Base-by-base conservation (phyloP, 2,888 invertebrate species). In the Catocala fraxini region DNA sequence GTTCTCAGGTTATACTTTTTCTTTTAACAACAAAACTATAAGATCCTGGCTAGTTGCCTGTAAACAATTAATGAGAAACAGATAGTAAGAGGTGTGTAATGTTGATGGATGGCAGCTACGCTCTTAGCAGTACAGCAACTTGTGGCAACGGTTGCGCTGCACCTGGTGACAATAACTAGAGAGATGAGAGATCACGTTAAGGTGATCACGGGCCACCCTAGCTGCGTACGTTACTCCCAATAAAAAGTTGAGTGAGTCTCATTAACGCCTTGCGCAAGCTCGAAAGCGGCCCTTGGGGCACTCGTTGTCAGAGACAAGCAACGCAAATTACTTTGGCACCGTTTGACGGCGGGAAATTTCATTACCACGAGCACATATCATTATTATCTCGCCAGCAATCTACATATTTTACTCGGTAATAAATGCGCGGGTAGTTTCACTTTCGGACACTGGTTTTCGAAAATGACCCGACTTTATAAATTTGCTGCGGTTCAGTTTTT, bases 361-460 rank as follows among this genome's bases (percentile, higher is more conserved):
- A 93, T 94, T 94, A 93, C 93, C 93, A 93, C 91, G 88, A 92
- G 93, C 93, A 94, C 94, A 94, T 93, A 94, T 94, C 93, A 93
- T 94, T 93, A 94, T 94, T 94, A 93, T 93, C 93, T 93, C 83
- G 85, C 85, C 85, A 84, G 88, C 94, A 93, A 94, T 94, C 94
- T 94, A 93, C 94, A 93, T 93, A 93, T 93, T 94, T 93, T 93
- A 92, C 91, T 87, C 87, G 83, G 92, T 91, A 93, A 93, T 93
- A 93, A 93, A 93, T 92, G 92, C 88, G 86, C 89, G 88, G 88
- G 91, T 89, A 91, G 93, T 94, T 94, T 94, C 94, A 93, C 94
- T 94, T 93, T 94, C 92, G 77, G 90, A 86, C 93, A 89, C 92
- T 89, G 92, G 93, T 93, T 93, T 92, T 92, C 92, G 92, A 92